Base-by-base conservation (phyloP, 2,797 vertebrate species). In the Gymnothorax reevesii region DNA sequence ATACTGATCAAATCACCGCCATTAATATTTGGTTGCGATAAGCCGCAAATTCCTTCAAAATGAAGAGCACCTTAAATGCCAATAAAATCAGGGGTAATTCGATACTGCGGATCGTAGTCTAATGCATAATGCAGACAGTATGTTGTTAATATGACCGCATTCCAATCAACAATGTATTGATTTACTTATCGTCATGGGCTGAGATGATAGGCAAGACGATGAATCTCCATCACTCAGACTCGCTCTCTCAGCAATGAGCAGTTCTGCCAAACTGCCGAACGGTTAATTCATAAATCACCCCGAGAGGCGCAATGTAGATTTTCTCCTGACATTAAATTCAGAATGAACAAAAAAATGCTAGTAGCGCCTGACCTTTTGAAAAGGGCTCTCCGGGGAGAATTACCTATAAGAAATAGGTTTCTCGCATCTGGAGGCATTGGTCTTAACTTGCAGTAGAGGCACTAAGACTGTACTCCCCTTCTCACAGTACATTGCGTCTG, bases 341-440 rank as follows among this genome's bases (percentile, higher is more conserved):
- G 64, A 86, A 60, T 17, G 71, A 82, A 59, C 54, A 57, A 77
- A 82, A 86, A 87, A 84, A 80, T 73, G 59, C 57, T 59, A 77
- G n/a, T 73, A 64, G 27, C 27, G 59, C 42, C 33, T 84, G 69
- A 87, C 83, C 86, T 87, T 87, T 87, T 84, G 71, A 55, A 60
- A 80, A 82, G 59, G 57, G 57, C 25, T 79, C 75, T 62, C 83
- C 7, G 12, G 83, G 52, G 73, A 71, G 49, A 66, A 54, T 82
- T 66, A 49, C 66, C 22, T 17, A 64, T 64, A 5, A 64, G 60
- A 82, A 87, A 42, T 82, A 82, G 86, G 33, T 82, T 84, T 75
- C 69, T 73, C 17, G 6, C 33, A 69, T 57, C 22, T 85, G 54
- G 4, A n/a, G 22, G 84, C 66, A 52, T 12, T 22, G 83, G 17